Base-by-base conservation (phyloP, 2,797 vertebrate genomes). In the Neoniphon sammara region DNA sequence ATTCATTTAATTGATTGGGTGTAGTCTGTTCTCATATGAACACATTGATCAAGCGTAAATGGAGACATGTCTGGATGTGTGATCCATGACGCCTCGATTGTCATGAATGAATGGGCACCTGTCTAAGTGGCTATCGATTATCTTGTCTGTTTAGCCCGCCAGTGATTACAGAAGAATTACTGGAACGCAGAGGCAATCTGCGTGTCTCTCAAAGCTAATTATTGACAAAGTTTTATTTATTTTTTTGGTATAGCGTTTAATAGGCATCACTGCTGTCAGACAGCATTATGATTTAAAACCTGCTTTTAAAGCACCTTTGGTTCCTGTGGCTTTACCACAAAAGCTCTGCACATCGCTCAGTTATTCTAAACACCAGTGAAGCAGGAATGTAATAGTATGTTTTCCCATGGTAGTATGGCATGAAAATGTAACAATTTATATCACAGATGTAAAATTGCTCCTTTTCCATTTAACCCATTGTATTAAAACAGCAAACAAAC, bases 51-150 rank as follows among this genome's bases (percentile, higher is more conserved):
- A 72, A 1, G 23, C 6, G 8, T 62, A 71, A 86, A 85, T 70
- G 62, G 80, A 81, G 61, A 74, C 74, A 60, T 64, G 70, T 76
- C 66, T 75, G 58, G 39, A 82, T 63, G 73, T 73, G 76, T 63
- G 69, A 64, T 71, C 54, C 77, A 10, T 69, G 78, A 70, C 46
- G 75, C 63, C 63, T 69, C 56, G 9, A 25, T 7, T 2, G 64
- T 74, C 70, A 67, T 78, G 72, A 84, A 73, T 81, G 66, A 85
- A 81, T 56, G 55, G 82, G 3, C 78, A 78, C 46, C 65, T 15
- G 58, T 63, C 69, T 84, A 77, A 86, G 70, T 78, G 66, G 74
- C 70, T 80, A 91, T 90, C 55, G 84, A 90, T 88, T 70, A 61
- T 65, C 52, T 67, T 87, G 84, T 85, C 87, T 87, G 57, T 54